Conservation (phyloP, 1,140 invertebrate species). For the Papilio helenus region DNA sequence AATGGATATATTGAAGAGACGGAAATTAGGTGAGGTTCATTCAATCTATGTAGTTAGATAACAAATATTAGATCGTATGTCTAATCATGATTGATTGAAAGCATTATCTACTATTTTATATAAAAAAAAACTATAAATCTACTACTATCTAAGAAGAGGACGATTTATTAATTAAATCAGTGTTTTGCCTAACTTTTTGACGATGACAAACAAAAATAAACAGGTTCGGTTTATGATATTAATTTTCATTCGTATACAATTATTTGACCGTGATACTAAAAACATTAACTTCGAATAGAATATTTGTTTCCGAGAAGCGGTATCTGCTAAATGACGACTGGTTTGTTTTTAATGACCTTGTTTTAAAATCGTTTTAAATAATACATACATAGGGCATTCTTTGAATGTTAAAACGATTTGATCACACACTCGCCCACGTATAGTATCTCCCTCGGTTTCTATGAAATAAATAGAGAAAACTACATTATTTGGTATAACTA, state of each 20-base stretch:
- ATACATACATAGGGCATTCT: not conserved
- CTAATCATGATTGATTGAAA: not conserved
- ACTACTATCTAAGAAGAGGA: not conserved
- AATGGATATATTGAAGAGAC: not conserved
- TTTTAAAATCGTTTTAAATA: slow-evolving; percentile 22
- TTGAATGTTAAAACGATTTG: slow-evolving; percentile 2
- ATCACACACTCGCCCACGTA: not conserved
- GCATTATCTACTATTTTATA: not conserved
- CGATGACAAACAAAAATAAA: not conserved
- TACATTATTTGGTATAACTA: not conserved
- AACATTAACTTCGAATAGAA: slow-evolving; percentile 10
- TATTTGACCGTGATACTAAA: slow-evolving; percentile 6
- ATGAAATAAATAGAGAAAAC: not conserved
- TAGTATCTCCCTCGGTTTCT: not conserved
- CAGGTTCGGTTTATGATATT: not conserved
- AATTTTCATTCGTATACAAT: not conserved
- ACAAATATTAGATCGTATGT: not conserved
- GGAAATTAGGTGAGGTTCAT: not conserved
- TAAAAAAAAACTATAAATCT: not conserved
- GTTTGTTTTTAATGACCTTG: slow-evolving; percentile 17
- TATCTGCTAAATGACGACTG: slow-evolving; percentile 5
- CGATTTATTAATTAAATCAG: not conserved
- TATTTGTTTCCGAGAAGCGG: not conserved
- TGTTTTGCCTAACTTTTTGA: not conserved
- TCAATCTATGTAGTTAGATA: not conserved